phyloP scores from a whole-genome alignment of 2,113 vertebrate genomes.

The Oplegnathus fasciatus region DNA sequence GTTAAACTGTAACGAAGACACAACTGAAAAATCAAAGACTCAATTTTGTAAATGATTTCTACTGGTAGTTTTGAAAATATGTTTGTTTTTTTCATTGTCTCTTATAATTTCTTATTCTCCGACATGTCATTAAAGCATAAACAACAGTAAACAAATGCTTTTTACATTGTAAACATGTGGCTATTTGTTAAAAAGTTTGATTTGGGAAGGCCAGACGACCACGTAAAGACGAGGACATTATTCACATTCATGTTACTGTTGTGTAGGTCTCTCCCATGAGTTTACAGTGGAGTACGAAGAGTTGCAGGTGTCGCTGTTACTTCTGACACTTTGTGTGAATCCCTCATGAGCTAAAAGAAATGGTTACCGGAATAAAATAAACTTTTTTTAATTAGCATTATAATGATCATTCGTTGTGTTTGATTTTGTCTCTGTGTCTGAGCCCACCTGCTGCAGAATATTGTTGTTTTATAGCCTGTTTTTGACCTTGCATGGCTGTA shows the following conservation, averaged over 20 bases:
- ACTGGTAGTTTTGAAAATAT: slow-evolving; percentile 68
- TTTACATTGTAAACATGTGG: slow-evolving; percentile 44
- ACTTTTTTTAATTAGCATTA: slow-evolving; percentile 69
- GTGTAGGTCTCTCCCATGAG: slow-evolving; percentile 52
- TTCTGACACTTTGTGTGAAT: slow-evolving; percentile 57
- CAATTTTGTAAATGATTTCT: slow-evolving; percentile 78
- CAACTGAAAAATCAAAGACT: slow-evolving; percentile 57
- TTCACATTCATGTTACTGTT: slow-evolving; percentile 59
- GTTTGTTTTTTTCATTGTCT: slow-evolving; percentile 69
- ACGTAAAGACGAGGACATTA: slow-evolving; percentile 29
- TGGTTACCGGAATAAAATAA: slow-evolving; percentile 67
- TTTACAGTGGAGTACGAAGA: slow-evolving; percentile 59
- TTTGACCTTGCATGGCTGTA: too few relatives aligned
- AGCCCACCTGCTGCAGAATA: not conserved
- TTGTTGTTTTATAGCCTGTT: not conserved
- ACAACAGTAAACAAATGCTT: slow-evolving; percentile 40
- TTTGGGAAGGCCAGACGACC: slow-evolving; percentile 28
- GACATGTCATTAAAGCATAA: slow-evolving; percentile 42
- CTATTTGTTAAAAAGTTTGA: slow-evolving; percentile 40
- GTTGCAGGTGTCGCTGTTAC: slow-evolving; percentile 27
- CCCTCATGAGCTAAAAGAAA: slow-evolving; percentile 62
- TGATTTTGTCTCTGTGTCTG: not conserved
- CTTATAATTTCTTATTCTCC: slow-evolving; percentile 64
- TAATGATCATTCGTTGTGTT: not conserved
- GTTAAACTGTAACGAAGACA: slow-evolving; percentile 70